phyloP scores from a whole-genome alignment of 2,888 invertebrate species.

The Trichogramma dendrolimi region DNA sequence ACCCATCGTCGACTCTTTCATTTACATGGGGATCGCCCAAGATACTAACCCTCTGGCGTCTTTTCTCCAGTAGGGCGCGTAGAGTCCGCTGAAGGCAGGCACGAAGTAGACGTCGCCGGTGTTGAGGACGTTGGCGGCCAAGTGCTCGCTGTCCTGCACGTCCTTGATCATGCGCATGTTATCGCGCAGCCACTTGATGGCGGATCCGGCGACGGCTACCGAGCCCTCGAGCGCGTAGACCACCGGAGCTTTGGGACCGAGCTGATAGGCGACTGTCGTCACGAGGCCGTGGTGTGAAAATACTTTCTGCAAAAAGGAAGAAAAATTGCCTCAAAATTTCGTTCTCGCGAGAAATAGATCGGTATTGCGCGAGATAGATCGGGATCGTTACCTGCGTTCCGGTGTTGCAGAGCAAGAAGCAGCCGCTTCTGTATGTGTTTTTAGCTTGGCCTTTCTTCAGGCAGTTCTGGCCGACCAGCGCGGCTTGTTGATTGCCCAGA shows the following conservation, averaged over 20 bases:
- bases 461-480: constrained; percentile 87
- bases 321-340: constrained; percentile 3
- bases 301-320: constrained; percentile 59
- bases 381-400: constrained; percentile 63
- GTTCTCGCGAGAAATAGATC: not conserved
- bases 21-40: not conserved
- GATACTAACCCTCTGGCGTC: constrained; percentile 81
- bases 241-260: constrained; percentile 75
- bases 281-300: constrained; percentile 83
- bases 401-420: constrained; percentile 93
- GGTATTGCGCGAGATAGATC: not conserved
- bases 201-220: constrained; percentile 87
- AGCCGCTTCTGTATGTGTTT: constrained; percentile 91
- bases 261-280: constrained; percentile 86
- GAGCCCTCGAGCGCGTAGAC: constrained; percentile 96
- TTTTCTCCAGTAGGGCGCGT: constrained; percentile 96
- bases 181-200: constrained; percentile 88
- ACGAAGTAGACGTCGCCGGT: constrained; percentile 97
- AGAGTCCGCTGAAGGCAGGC: constrained; percentile 93
- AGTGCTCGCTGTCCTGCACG: constrained; percentile 62
- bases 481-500: constrained; percentile 94
- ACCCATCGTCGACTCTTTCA: not conserved
- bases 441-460: constrained; percentile 85
- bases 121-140: constrained; percentile 76
- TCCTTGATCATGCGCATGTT: constrained; percentile 81